These are phyloP conservation scores for Datnioides undecimradiatus DNA, from an alignment of 2,113 vertebrate genomes.

Conservation along the genomic window DNA sequence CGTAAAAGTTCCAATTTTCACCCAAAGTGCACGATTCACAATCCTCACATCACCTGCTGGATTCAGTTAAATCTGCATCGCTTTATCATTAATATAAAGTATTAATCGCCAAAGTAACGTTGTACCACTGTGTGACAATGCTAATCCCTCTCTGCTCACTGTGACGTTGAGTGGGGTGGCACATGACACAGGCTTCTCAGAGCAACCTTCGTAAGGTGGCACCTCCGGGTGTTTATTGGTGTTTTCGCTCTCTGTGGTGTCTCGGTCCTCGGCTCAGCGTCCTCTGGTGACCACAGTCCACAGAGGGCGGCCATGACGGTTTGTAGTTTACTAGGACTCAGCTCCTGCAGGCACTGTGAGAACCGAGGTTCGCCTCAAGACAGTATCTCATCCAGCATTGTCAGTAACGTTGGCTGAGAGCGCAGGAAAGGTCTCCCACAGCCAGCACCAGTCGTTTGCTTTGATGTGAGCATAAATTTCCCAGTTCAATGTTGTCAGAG, in stretches of 20 bases:
- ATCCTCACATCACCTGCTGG: background rate
- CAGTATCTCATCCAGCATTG: background rate
- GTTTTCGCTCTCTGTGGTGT: background rate
- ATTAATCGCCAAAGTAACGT: background rate
- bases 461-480: background rate
- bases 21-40: conserved; percentile 35
- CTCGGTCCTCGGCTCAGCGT: background rate
- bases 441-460: background rate
- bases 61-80: background rate
- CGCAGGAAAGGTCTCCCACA: background rate
- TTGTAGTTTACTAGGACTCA: background rate
- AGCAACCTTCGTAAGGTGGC: background rate
- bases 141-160: background rate
- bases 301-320: background rate
- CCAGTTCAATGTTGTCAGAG: background rate
- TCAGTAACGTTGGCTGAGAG: background rate
- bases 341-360: background rate
- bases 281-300: background rate
- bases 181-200: background rate
- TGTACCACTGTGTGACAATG: conserved; percentile 7
- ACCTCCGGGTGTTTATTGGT: conserved; percentile 6
- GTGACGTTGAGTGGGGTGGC: background rate
- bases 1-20: background rate
- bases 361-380: background rate
- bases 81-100: background rate